A percentile compares a stretch with the other conserved stretches of the same genome.
phyloP scores from a whole-genome alignment of 1,140 invertebrate species.

The Ladona fulva region DNA sequence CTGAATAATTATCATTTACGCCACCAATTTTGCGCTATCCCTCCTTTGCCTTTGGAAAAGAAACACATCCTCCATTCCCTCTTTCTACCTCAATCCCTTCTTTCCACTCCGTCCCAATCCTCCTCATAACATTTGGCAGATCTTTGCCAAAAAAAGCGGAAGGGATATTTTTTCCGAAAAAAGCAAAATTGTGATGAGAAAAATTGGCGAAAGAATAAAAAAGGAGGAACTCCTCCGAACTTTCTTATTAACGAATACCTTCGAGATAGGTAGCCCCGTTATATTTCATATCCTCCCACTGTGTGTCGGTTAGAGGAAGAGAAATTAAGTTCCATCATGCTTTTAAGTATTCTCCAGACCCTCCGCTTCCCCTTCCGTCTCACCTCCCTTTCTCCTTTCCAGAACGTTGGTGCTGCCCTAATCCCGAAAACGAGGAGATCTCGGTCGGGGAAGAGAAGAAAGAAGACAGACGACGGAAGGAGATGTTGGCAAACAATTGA shows the following conservation, averaged over 20 bases:
- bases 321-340: not conserved
- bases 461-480: too few relatives aligned
- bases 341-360: not conserved
- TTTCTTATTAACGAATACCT: slow-evolving; percentile 10
- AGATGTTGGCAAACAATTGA: not conserved
- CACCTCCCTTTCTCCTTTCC: not conserved
- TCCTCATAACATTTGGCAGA: not conserved
- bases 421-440: not conserved
- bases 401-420: not conserved
- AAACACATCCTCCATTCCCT: not conserved
- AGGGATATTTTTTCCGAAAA: not conserved
- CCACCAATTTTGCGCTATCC: too few relatives aligned
- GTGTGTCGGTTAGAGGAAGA: not conserved
- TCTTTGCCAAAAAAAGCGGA: not conserved
- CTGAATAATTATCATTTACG: too few relatives aligned
- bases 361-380: not conserved
- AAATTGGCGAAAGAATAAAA: not conserved
- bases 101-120: not conserved
- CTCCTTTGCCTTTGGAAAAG: not conserved
- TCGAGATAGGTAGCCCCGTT: not conserved
- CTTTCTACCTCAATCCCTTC: not conserved
- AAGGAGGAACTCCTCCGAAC: not conserved
- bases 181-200: not conserved
- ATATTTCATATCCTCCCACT: not conserved
- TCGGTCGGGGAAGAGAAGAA: not conserved